Conservation (phyloP, 1,140 invertebrate genomes). For the Drosophila rhopaloa region DNA sequence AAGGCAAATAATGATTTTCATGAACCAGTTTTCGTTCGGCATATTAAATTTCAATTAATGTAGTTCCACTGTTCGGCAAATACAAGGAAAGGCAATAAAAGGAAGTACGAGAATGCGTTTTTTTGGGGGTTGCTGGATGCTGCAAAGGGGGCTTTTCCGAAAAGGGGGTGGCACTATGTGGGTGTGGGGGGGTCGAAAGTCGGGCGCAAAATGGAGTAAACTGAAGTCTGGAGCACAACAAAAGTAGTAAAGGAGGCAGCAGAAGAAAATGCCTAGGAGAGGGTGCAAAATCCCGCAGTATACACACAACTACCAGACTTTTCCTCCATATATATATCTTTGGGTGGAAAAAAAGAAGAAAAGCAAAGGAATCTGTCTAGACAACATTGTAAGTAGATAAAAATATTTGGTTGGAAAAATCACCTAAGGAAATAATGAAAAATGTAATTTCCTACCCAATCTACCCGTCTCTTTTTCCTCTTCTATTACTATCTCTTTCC, state of each 20-base stretch:
- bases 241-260: constrained; percentile 63
- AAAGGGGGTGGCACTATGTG: constrained; percentile 5
- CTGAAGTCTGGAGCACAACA: constrained; percentile 61
- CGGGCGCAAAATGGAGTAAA: constrained; percentile 35
- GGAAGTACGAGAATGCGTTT: constrained; percentile 67
- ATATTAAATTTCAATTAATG: neutral
- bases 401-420: constrained; percentile 51
- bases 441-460: constrained; percentile 21
- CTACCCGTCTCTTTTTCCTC: neutral
- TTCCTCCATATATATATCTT: neutral
- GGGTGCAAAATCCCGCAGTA: constrained; percentile 42
- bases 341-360: constrained; percentile 6
- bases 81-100: constrained; percentile 37
- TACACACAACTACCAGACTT: constrained; percentile 34
- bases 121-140: constrained; percentile 68
- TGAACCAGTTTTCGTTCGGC: neutral
- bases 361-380: constrained; percentile 56
- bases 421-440: constrained; percentile 43
- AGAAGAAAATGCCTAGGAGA: constrained; percentile 41
- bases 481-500: constrained; percentile 9
- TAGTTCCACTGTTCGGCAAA: constrained; percentile 12
- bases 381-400: constrained; percentile 70
- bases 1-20: too few relatives aligned
- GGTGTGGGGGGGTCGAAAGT: constrained; percentile 41
- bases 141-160: constrained; percentile 11